Evolutionary conservation across 23 tunicate species (phyloP).

Genomic region (Botrylloides violaceus): DNA sequence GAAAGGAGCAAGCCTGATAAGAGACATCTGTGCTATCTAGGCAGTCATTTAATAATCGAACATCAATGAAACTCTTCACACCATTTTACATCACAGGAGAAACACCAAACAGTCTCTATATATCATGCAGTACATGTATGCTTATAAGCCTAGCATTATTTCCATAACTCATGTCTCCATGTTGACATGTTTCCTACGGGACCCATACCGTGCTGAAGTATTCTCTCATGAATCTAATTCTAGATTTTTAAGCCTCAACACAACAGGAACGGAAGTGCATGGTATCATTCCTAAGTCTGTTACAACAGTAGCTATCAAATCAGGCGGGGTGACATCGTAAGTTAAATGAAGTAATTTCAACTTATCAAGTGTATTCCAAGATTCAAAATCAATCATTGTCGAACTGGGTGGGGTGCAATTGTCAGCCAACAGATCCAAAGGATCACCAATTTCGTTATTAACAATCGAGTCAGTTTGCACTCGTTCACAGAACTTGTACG

Average conservation of each 20-base stretch:
- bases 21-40: too few species aligned
- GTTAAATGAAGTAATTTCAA: conserved; percentile 67
- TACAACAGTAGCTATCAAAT: conserved; percentile 76
- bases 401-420: conserved; percentile 3
- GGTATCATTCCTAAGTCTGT: conserved; percentile 86
- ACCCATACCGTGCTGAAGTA: too few species aligned
- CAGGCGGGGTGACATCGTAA: conserved; percentile 97
- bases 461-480: conserved; percentile 87
- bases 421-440: conserved; percentile 46
- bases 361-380: conserved; percentile 37
- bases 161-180: too few species aligned
- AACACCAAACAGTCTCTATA: too few species aligned
- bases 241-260: conserved; percentile 39
- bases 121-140: too few species aligned
- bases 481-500: conserved; percentile 85
- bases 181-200: too few species aligned
- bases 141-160: too few species aligned
- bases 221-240: conserved; percentile 4
- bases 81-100: too few species aligned
- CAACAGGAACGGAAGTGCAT: conserved; percentile 83
- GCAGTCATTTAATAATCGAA: too few species aligned
- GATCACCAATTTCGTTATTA: conserved; percentile 91
- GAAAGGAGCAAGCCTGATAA: too few species aligned
- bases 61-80: too few species aligned
- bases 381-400: conserved; percentile 26